Conservation (phyloP, 1,140 invertebrate genomes). For the Drusus annulatus region DNA sequence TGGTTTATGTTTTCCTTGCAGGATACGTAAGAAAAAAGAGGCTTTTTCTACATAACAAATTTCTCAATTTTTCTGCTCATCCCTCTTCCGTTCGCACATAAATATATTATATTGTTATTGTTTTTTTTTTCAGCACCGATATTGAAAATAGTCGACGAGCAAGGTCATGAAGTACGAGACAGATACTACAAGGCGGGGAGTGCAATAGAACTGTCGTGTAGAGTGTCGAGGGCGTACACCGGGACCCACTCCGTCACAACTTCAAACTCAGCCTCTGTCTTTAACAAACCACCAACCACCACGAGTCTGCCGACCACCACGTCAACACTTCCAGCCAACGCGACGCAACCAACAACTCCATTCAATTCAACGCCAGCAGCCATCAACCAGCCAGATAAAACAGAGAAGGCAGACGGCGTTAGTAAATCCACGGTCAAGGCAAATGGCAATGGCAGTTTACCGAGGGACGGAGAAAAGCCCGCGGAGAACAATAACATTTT, state of each 20-base stretch:
- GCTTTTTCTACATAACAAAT: too few relatives aligned
- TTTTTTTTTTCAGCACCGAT: slow-evolving; percentile 74
- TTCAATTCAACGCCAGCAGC: neutral
- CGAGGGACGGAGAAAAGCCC: slow-evolving; percentile 57
- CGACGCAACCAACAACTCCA: neutral
- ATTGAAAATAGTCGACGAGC: slow-evolving; percentile 78
- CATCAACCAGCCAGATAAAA: neutral
- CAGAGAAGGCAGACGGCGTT: neutral
- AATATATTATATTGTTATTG: too few relatives aligned
- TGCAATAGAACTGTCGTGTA: slow-evolving; percentile 79
- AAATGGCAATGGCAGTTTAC: slow-evolving; percentile 10
- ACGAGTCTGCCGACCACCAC: slow-evolving; percentile 21
- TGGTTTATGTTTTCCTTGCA: too few relatives aligned
- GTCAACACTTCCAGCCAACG: neutral
- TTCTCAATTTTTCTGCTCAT: too few relatives aligned
- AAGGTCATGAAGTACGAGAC: slow-evolving; percentile 77
- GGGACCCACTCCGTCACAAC: slow-evolving; percentile 55
- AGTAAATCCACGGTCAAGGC: neutral
- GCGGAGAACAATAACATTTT: slow-evolving; percentile 61
- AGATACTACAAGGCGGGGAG: slow-evolving; percentile 82
- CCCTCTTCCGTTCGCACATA: too few relatives aligned
- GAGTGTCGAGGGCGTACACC: slow-evolving; percentile 66
- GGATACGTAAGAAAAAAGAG: too few relatives aligned
- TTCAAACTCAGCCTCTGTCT: slow-evolving; percentile 34
- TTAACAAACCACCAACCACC: slow-evolving; percentile 39